Percentiles rank a stretch among this genome's conserved stretches.
These are phyloP conservation scores for Apodemus speciosus DNA, from an alignment of 2,113 vertebrate species.

Conservation along the genomic window DNA sequence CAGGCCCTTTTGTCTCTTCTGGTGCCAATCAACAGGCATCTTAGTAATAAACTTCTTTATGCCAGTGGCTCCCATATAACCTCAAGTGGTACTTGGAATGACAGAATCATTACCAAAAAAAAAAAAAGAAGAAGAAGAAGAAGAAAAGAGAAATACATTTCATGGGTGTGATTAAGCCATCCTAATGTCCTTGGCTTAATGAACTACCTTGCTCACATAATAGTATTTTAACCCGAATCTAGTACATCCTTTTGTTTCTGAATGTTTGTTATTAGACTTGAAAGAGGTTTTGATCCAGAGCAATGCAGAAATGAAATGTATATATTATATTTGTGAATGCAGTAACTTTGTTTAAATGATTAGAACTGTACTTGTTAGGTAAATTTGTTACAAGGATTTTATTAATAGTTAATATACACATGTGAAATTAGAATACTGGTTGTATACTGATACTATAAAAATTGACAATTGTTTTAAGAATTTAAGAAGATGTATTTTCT, in stretches of 20 bases:
- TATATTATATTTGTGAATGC: background rate
- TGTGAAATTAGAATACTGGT: constrained; percentile 12
- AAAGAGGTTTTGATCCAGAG: background rate
- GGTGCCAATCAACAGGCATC: constrained; percentile 60
- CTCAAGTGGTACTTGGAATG: constrained; percentile 68
- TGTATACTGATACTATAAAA: constrained; percentile 17
- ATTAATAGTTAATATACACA: constrained; percentile 25
- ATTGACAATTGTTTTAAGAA: background rate
- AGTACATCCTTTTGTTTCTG: constrained; percentile 19
- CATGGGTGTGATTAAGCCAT: constrained; percentile 65
- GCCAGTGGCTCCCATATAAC: constrained; percentile 40
- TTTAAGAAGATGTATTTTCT: background rate
- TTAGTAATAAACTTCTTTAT: constrained; percentile 67
- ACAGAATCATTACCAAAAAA: constrained; percentile 64
- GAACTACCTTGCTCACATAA: constrained; percentile 43
- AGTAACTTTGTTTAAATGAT: constrained; percentile 34
- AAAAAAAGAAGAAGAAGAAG: constrained; percentile 57
- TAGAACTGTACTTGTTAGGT: background rate
- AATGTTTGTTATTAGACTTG: background rate
- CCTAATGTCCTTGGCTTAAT: constrained; percentile 67
- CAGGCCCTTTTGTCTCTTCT: constrained; percentile 68
- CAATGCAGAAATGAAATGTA: background rate
- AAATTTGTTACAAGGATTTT: background rate
- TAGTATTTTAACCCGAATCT: constrained; percentile 61
- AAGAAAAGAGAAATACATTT: constrained; percentile 63